Conservation (phyloP, 2,888 invertebrate species). For the Petrolisthes manimaculis region DNA sequence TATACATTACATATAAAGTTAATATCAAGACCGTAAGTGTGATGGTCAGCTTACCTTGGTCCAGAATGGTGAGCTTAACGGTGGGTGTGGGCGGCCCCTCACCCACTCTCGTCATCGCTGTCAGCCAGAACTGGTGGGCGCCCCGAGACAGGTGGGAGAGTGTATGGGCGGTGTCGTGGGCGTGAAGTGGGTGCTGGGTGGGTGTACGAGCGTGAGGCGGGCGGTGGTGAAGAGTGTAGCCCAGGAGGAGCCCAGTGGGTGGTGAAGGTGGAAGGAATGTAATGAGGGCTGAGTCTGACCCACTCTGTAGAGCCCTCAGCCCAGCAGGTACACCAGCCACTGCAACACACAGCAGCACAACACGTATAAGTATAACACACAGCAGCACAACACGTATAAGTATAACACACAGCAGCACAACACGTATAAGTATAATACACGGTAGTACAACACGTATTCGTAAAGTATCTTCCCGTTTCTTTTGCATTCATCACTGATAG, state of each 20-base stretch:
- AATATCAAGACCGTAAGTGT: too few relatives aligned
- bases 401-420: too few relatives aligned
- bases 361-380: not conserved
- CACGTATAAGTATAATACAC: not conserved
- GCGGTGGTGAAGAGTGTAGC: conserved; percentile 80
- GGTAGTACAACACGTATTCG: too few relatives aligned
- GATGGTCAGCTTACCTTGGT: conserved; percentile 38
- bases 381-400: not conserved
- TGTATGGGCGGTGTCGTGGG: conserved; percentile 42
- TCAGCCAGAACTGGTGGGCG: conserved; percentile 59
- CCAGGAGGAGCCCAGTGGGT: conserved; percentile 85
- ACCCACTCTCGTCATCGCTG: conserved; percentile 45
- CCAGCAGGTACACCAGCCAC: conserved; percentile 43
- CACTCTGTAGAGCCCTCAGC: conserved; percentile 40
- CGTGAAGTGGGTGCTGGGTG: conserved; percentile 39
- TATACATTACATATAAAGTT: too few relatives aligned
- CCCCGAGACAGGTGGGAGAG: conserved; percentile 50
- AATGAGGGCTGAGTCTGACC: conserved; percentile 27
- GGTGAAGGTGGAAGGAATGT: conserved; percentile 88
- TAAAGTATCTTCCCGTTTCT: not conserved
- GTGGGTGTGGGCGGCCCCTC: conserved; percentile 46
- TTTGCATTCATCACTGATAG: not conserved
- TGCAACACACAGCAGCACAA: not conserved
- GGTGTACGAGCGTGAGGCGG: conserved; percentile 43
- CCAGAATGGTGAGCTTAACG: conserved; percentile 44